These are phyloP conservation scores for Melanostigma gelatinosum DNA, from an alignment of 2,113 vertebrate genomes.

Conservation along the genomic window DNA sequence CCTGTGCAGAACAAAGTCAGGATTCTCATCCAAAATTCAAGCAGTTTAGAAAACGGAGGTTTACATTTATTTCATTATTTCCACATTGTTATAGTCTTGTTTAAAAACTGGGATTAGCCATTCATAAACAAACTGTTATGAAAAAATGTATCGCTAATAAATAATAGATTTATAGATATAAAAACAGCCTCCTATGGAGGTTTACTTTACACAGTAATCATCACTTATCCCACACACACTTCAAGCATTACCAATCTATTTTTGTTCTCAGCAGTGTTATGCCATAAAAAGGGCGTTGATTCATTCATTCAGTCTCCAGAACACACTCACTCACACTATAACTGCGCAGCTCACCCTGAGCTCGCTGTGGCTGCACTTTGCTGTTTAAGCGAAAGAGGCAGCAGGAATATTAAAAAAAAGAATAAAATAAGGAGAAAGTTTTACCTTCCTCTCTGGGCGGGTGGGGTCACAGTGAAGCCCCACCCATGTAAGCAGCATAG, in stretches of 20 bases:
- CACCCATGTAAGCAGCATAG: slow-evolving; percentile 72
- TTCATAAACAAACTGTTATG: slow-evolving; percentile 72
- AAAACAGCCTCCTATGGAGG: slow-evolving; percentile 71
- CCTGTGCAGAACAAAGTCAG: slow-evolving; percentile 6
- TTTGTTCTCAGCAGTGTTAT: slow-evolving; percentile 60
- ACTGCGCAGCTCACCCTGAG: slow-evolving; percentile 14
- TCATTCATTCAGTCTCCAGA: slow-evolving; percentile 3
- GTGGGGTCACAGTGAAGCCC: slow-evolving; percentile 37
- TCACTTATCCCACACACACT: slow-evolving; percentile 27
- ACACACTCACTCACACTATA: background rate
- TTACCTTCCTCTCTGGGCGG: slow-evolving; percentile 53
- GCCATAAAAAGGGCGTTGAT: slow-evolving; percentile 34
- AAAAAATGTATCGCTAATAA: slow-evolving; percentile 80
- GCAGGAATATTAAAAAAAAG: slow-evolving; percentile 53
- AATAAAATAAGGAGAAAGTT: slow-evolving; percentile 5
- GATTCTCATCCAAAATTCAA: slow-evolving; percentile 46
- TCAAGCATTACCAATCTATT: background rate
- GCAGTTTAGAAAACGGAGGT: slow-evolving; percentile 56
- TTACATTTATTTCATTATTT: slow-evolving; percentile 34
- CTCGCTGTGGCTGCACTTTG: slow-evolving; percentile 32
- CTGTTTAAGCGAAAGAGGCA: slow-evolving; percentile 37
- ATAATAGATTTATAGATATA: slow-evolving; percentile 81
- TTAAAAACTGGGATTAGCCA: slow-evolving; percentile 50
- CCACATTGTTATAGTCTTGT: slow-evolving; percentile 41
- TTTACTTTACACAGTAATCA: slow-evolving; percentile 71